These are phyloP conservation scores for Sitta carolinensis DNA, from an alignment of 2,797 vertebrate species.

Conservation along the genomic window DNA sequence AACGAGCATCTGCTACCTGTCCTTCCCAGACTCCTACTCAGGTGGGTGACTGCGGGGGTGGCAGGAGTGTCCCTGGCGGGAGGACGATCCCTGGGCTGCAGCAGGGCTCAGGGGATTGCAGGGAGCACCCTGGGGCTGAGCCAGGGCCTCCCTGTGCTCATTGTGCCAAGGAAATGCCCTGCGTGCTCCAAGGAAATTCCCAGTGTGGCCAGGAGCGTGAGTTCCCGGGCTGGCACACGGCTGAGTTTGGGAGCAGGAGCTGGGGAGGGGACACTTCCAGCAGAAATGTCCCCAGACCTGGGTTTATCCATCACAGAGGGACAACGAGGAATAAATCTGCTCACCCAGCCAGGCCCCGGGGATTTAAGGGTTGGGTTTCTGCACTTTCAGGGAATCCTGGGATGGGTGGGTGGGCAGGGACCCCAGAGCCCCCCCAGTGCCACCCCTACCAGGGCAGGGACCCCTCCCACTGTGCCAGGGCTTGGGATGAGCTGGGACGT, in stretches of 20 bases:
- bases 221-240: neutral
- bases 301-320: neutral
- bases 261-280: neutral
- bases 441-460: neutral
- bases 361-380: neutral
- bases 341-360: neutral
- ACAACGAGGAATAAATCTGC: neutral
- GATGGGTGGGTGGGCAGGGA: fast-evolving
- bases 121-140: neutral
- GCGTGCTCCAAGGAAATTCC: neutral
- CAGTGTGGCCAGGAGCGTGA: fast-evolving
- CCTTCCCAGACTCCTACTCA: slow-evolving; percentile 96
- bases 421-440: fast-evolving
- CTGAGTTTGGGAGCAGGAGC: neutral
- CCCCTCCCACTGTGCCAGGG: neutral
- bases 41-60: slow-evolving; percentile 68
- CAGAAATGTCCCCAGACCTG: neutral
- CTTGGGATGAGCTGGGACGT: too few species aligned
- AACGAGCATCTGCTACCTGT: slow-evolving; percentile 93
- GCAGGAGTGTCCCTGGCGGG: neutral
- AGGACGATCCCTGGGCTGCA: neutral
- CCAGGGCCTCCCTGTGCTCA: neutral
- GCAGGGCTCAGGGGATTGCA: neutral
- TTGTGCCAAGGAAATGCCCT: neutral
- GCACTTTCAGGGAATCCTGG: neutral